Conservation (phyloP, 2,888 invertebrate species). For the Chrysotoxum bicinctum region DNA sequence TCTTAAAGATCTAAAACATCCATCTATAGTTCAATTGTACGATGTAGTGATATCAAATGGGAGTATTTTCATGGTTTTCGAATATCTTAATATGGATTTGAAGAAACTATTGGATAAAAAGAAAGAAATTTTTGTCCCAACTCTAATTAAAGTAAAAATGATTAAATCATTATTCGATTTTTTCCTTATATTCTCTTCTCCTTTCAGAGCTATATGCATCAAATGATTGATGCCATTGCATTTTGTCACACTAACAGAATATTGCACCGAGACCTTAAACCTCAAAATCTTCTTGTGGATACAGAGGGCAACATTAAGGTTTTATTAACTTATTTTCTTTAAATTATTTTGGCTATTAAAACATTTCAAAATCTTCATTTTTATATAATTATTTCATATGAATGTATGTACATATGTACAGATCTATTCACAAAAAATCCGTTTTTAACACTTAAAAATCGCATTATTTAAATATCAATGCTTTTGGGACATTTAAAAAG, state of each 20-base stretch:
- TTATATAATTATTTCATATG: too few relatives aligned
- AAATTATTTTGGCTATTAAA: not conserved
- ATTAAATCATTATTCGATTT: not conserved
- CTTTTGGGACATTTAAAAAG: too few relatives aligned
- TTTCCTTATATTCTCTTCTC: constrained; percentile 1
- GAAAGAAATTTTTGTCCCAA: constrained; percentile 84
- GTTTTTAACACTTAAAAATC: too few relatives aligned
- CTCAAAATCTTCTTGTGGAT: constrained; percentile 97
- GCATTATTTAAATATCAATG: too few relatives aligned
- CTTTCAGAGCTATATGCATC: constrained; percentile 89
- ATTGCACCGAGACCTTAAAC: constrained; percentile 96
- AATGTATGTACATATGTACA: too few relatives aligned
- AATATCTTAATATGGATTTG: constrained; percentile 95
- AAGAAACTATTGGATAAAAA: constrained; percentile 92
- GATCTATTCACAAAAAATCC: too few relatives aligned
- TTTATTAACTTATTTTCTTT: not conserved
- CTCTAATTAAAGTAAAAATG: constrained; percentile 86
- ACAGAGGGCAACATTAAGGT: constrained; percentile 91
- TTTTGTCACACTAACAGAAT: constrained; percentile 95
- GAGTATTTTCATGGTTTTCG: constrained; percentile 96
- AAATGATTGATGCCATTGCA: constrained; percentile 92
- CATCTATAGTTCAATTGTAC: constrained; percentile 93
- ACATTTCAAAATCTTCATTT: too few relatives aligned
- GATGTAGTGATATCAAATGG: constrained; percentile 94
- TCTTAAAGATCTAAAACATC: constrained; percentile 93